phyloP scores from a whole-genome alignment of 2,113 vertebrate genomes.

The Pterocles orientalis region DNA sequence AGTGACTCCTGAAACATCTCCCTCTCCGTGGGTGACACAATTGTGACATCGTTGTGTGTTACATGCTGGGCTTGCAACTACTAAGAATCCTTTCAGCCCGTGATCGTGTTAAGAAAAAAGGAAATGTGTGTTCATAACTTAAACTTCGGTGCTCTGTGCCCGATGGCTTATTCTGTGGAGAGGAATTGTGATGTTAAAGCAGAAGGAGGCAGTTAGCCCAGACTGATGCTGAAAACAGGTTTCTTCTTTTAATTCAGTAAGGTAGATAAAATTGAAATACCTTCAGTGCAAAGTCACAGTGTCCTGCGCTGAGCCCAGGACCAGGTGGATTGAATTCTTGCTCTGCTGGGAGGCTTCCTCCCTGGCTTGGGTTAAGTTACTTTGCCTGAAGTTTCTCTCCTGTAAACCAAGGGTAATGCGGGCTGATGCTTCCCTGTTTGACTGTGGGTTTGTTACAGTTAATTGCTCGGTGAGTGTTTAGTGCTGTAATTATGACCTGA shows the following conservation, averaged over 20 bases:
- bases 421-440: conserved; percentile 5
- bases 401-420: neutral
- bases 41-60: neutral
- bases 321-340: neutral
- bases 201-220: neutral
- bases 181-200: neutral
- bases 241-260: conserved; percentile 1
- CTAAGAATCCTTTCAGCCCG: conserved; percentile 18
- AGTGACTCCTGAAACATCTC: neutral
- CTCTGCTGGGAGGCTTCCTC: neutral
- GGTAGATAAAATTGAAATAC: neutral
- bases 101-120: neutral
- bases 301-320: neutral
- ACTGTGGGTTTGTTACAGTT: conserved; percentile 34
- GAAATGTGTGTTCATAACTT: neutral
- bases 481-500: conserved; percentile 34
- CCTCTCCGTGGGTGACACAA: neutral
- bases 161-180: neutral
- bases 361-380: neutral
- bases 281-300: neutral
- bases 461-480: conserved; percentile 46
- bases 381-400: neutral
- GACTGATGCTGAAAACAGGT: neutral
- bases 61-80: conserved; percentile 45
- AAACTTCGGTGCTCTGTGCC: neutral